phyloP scores from a whole-genome alignment of 2,797 vertebrate species.

The Mergus octosetaceus region DNA sequence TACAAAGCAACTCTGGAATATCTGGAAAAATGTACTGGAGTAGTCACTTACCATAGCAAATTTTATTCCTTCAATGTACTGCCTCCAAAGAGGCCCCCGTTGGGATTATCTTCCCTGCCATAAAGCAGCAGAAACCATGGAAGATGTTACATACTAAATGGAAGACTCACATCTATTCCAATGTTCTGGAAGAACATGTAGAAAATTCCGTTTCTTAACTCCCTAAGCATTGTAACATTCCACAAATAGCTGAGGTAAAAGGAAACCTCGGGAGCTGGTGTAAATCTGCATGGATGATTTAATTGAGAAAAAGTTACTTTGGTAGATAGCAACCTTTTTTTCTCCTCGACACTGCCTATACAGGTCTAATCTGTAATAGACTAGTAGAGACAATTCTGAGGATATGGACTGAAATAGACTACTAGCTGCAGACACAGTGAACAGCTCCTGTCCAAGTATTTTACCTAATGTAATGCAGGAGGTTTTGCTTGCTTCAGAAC shows the following conservation, averaged over 20 bases:
- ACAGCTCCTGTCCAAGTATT: neutral
- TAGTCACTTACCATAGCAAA: neutral
- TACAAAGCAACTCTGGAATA: neutral
- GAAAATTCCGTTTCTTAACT: neutral
- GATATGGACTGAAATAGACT: neutral
- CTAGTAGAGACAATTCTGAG: neutral
- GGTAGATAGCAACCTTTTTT: neutral
- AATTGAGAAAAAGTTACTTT: neutral
- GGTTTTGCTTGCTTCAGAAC: neutral
- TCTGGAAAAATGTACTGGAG: neutral
- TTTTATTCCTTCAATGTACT: conserved; percentile 7
- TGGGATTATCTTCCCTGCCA: neutral
- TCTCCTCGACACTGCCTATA: neutral
- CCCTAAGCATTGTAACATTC: neutral
- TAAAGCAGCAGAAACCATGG: conserved; percentile 1
- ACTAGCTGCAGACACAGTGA: neutral
- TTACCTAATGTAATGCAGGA: neutral
- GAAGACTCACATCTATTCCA: neutral
- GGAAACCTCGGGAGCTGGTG: neutral
- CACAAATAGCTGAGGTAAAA: neutral
- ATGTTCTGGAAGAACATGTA: neutral
- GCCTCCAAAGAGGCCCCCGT: neutral
- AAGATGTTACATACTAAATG: neutral
- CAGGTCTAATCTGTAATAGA: neutral
- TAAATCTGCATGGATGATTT: neutral